These are phyloP conservation scores for Cotesia typhae DNA, from an alignment of 1,140 invertebrate species.

Conservation along the genomic window DNA sequence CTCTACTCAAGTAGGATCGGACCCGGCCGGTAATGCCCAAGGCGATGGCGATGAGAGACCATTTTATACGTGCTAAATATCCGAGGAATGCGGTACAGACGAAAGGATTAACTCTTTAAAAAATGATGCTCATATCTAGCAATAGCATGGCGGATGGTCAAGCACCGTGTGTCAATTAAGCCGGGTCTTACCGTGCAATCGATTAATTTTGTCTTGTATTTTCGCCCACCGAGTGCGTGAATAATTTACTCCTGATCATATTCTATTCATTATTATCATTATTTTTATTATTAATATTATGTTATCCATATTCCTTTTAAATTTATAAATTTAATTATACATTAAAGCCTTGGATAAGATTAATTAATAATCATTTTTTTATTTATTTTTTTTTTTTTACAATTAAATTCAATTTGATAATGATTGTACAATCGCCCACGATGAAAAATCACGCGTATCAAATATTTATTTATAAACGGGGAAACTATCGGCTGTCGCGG, in stretches of 20 bases:
- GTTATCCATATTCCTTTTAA: no score
- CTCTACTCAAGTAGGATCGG: background rate
- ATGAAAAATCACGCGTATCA: conserved; percentile 25
- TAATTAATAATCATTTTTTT: no score
- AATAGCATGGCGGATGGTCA: conserved; percentile 13
- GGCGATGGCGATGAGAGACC: conserved; percentile 27
- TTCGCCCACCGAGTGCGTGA: conserved; percentile 23
- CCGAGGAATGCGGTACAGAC: conserved; percentile 29
- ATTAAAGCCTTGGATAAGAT: no score
- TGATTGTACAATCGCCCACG: no score
- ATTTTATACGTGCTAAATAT: conserved; percentile 20
- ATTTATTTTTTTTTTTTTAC: no score
- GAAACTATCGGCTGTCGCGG: no score
- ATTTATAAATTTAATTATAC: no score
- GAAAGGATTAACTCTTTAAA: conserved; percentile 36
- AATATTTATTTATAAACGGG: conserved; percentile 26
- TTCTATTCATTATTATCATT: conserved; percentile 26
- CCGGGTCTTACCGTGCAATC: conserved; percentile 23
- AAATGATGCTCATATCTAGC: conserved; percentile 26
- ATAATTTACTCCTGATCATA: conserved; percentile 25
- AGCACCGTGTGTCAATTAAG: conserved; percentile 31
- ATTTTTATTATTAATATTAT: conserved; percentile 2
- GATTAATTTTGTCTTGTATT: conserved; percentile 33
- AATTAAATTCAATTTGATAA: no score
- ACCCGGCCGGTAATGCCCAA: background rate